These are phyloP conservation scores for Thunnus albacares DNA, from an alignment of 2,797 vertebrate genomes.

Conservation along the genomic window DNA sequence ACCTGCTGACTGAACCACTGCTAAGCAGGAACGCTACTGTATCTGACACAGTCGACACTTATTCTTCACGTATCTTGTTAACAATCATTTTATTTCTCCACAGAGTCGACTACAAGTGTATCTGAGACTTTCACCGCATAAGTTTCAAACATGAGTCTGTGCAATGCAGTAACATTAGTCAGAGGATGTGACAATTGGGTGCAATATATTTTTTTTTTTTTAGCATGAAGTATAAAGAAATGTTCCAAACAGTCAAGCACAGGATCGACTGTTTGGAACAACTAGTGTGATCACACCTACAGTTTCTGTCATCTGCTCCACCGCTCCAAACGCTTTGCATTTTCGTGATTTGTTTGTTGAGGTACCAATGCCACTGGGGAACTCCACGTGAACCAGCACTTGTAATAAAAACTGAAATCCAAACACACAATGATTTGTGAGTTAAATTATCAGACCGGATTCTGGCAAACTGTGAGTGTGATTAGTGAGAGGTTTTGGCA, in stretches of 20 bases:
- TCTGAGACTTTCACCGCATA: no score
- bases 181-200: neutral
- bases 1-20: slow-evolving; percentile 3
- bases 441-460: neutral
- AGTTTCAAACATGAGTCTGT: no score
- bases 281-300: neutral
- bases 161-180: neutral
- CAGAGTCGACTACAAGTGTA: neutral
- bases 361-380: neutral
- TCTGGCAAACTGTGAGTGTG: neutral
- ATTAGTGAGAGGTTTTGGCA: slow-evolving; percentile 14
- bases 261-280: neutral
- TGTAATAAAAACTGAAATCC: slow-evolving; percentile 12
- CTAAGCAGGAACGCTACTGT: neutral
- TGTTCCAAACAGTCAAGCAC: neutral
- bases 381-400: neutral
- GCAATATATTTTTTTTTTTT: neutral
- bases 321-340: neutral
- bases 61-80: no score
- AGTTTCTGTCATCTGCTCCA: slow-evolving; percentile 4
- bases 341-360: slow-evolving; percentile 8
- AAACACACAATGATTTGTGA: neutral
- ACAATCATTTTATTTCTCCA: neutral
- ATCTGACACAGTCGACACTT: neutral
- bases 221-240: neutral